A percentile compares a stretch with the other conserved stretches of the same genome.
phyloP scores from a whole-genome alignment of 2,797 vertebrate genomes.

The Tenualosa ilisha region DNA sequence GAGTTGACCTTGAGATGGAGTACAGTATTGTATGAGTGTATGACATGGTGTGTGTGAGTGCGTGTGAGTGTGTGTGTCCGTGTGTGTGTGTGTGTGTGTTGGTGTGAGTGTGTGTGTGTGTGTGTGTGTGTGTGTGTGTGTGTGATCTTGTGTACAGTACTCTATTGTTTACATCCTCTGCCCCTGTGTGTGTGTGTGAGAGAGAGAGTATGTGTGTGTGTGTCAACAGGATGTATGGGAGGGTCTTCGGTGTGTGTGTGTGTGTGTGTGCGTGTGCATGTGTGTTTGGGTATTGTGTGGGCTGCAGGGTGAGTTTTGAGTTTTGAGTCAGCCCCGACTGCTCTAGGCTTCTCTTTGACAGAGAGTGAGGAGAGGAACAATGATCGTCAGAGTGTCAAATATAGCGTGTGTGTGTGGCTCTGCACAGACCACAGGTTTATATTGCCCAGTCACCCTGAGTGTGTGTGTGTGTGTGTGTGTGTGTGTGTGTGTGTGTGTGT shows the following conservation, averaged over 20 bases:
- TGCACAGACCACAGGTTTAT: too few species aligned
- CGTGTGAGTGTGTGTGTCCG: too few species aligned
- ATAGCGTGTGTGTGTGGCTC: conserved; percentile 4
- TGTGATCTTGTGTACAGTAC: too few species aligned
- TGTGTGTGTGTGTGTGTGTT: conserved; percentile 7
- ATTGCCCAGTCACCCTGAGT: background rate
- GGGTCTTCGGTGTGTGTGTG: background rate
- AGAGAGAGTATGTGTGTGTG: too few species aligned
- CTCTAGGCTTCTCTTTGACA: background rate
- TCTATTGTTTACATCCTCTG: too few species aligned
- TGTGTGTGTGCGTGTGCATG: background rate
- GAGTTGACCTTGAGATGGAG: too few species aligned
- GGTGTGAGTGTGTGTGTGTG: background rate
- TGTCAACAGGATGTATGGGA: too few species aligned
- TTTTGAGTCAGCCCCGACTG: background rate
- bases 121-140: too few species aligned
- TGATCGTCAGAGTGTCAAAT: conserved; percentile 20
- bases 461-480: conserved; percentile 39
- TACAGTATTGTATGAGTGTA: too few species aligned
- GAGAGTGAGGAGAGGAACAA: background rate
- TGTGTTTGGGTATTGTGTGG: background rate
- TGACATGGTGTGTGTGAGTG: too few species aligned
- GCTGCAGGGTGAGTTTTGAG: background rate
- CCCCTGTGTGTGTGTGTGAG: too few species aligned
- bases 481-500: conserved; percentile 7